Percentiles rank a stretch among this genome's conserved stretches.
These are phyloP conservation scores for Amphimallon solstitiale DNA, from an alignment of 2,888 invertebrate genomes.

Conservation along the genomic window DNA sequence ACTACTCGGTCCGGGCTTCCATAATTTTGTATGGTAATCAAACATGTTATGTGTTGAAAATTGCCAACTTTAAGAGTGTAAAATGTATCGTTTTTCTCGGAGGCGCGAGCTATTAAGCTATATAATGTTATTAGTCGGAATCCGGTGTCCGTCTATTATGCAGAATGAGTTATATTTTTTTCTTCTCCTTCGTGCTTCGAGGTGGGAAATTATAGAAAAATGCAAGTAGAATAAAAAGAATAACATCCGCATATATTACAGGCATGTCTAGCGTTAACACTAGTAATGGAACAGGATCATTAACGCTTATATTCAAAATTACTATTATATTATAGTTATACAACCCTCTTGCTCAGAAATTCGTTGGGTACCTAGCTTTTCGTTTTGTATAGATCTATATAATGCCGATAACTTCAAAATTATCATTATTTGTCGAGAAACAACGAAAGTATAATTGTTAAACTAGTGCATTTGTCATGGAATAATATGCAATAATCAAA, in stretches of 20 bases:
- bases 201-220: not conserved
- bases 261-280: no score
- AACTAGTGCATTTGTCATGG: no score
- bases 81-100: slow-evolving; percentile 32
- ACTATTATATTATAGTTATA: no score
- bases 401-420: no score
- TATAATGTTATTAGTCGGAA: slow-evolving; percentile 35
- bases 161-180: not conserved
- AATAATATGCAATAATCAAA: no score
- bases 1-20: slow-evolving; percentile 41
- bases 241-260: not conserved
- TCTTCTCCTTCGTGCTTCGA: not conserved
- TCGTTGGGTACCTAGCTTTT: no score
- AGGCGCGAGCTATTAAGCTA: slow-evolving; percentile 36
- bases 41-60: slow-evolving; percentile 39
- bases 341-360: no score
- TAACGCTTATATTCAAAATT: no score
- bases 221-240: not conserved
- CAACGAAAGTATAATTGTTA: no score
- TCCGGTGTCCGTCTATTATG: slow-evolving; percentile 22
- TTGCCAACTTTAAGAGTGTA: slow-evolving; percentile 33
- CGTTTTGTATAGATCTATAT: no score
- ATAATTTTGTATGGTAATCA: slow-evolving; percentile 52
- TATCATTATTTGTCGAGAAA: no score
- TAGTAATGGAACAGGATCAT: no score